Base-by-base conservation (phyloP, 2,113 vertebrate genomes). In the Hippocampus mohnikei region DNA sequence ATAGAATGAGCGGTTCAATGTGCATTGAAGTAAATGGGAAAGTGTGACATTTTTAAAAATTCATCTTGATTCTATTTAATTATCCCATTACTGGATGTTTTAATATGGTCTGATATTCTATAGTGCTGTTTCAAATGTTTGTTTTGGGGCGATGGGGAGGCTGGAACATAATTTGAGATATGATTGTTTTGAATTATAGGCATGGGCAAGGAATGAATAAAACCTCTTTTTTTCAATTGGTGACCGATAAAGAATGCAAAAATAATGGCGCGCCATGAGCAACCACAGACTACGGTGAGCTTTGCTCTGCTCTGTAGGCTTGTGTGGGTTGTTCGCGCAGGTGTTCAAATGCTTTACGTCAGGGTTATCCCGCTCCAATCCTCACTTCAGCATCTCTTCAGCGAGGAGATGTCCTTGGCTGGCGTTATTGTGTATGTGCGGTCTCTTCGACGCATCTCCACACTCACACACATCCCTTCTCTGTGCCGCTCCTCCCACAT, bases 361-460 rank as follows among this genome's bases (percentile, higher is more conserved):
- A 66, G 70, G 70, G 77, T 75, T 74, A 66, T 64, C 70, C 15
- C 16, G 52, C 40, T 41, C 63, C 18, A 56, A 60, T 65, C 67
- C 67, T 69, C 27, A 42, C 50, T 53, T 62, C 52, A 20, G 41
- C 69, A 65, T 71, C 53, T 79, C 79, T 77, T 81, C 62, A 58
- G 71, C 59, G 79, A 72, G 59, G 53, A 78, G 55, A 84, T 80
- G 86, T 84, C 81, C 85, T 85, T 84, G 81, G 76, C 73, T 67
- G 69, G 77, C 64, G 25, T 73, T 75, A 82, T 76, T 81, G 76
- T 67, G 70, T 60, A 69, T 70, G 75, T 76, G 55, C 46, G 61
- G 75, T 85, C 78, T 81, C 84, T 53, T 70, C 48, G 68, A 81
- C 73, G 71, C 80, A 81, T 85, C 75, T 75, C 62, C 52, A 11